phyloP scores from a whole-genome alignment of 2,797 vertebrate genomes.

The Tiaroga cobitis region DNA sequence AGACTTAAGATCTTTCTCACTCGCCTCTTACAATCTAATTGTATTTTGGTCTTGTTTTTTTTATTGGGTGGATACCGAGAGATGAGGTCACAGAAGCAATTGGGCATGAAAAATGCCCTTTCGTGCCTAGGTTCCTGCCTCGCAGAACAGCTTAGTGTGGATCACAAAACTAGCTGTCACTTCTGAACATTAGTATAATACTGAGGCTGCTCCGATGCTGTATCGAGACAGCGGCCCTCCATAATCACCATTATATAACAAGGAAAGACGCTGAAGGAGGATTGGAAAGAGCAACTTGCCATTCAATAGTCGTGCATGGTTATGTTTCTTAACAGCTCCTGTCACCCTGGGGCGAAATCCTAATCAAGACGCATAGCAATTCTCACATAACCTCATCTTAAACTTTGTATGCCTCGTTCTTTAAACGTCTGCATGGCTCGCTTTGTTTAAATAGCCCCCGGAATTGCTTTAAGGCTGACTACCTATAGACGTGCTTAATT shows the following conservation, averaged over 20 bases:
- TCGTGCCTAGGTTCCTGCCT: conserved; percentile 23
- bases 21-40: background rate
- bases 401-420: background rate
- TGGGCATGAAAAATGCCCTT: conserved; percentile 40
- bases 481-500: conserved; percentile 52
- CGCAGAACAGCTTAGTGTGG: conserved; percentile 22
- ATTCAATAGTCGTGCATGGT: conserved; percentile 17
- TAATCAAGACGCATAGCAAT: conserved; percentile 36
- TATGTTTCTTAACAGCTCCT: conserved; percentile 23
- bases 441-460: conserved; percentile 37
- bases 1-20: background rate
- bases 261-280: conserved; percentile 7
- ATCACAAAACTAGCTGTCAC: conserved; percentile 50
- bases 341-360: conserved; percentile 21
- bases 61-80: background rate
- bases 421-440: conserved; percentile 11
- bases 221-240: background rate
- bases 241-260: conserved; percentile 41
- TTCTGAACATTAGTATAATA: conserved; percentile 49
- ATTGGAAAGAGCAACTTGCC: conserved; percentile 16
- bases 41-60: conserved; percentile 17
- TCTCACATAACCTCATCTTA: conserved; percentile 1
- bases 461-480: conserved; percentile 37
- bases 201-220: background rate
- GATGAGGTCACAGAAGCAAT: conserved; percentile 22